Evolutionary conservation across 2,888 invertebrate genomes (phyloP).

Genomic region (Cantharis rufa): DNA sequence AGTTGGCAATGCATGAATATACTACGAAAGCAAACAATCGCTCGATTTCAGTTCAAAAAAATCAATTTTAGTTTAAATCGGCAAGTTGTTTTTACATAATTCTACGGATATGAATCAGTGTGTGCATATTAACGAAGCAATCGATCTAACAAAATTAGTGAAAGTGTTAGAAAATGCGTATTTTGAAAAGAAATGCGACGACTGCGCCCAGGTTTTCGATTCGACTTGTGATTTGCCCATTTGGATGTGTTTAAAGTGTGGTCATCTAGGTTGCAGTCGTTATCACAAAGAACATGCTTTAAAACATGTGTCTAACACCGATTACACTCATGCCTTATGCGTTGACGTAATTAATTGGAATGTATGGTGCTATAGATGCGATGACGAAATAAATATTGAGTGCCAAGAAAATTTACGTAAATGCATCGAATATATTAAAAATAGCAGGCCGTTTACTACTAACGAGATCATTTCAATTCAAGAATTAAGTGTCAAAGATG

Average conservation of each 20-base stretch:
- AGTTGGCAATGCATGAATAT: background rate
- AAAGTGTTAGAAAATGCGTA: slow-evolving; percentile 55
- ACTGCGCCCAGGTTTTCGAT: slow-evolving; percentile 47
- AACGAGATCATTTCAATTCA: slow-evolving; percentile 51
- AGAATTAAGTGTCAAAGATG: background rate
- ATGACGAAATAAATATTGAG: slow-evolving; percentile 66
- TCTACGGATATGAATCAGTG: slow-evolving; percentile 62
- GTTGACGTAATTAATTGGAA: slow-evolving; percentile 73
- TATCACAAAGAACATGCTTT: slow-evolving; percentile 71
- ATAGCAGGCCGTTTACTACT: background rate
- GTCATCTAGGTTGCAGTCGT: slow-evolving; percentile 75
- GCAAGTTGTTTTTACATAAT: background rate
- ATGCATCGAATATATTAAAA: slow-evolving; percentile 74
- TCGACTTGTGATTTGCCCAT: slow-evolving; percentile 51
- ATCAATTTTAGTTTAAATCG: background rate
- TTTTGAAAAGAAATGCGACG: slow-evolving; percentile 60
- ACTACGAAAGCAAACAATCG: background rate
- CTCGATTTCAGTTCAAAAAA: background rate
- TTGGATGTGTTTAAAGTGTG: slow-evolving; percentile 85
- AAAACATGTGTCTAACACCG: slow-evolving; percentile 70
- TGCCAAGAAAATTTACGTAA: slow-evolving; percentile 71
- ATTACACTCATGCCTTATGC: slow-evolving; percentile 76
- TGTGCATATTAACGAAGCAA: slow-evolving; percentile 70
- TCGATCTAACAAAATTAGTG: slow-evolving; percentile 67
- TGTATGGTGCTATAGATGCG: slow-evolving; percentile 81